Percentiles rank a stretch among this genome's conserved stretches.
phyloP scores from a whole-genome alignment of 37 sponge, comb jelly and placozoan genomes.

The Ephydatia muelleri region DNA sequence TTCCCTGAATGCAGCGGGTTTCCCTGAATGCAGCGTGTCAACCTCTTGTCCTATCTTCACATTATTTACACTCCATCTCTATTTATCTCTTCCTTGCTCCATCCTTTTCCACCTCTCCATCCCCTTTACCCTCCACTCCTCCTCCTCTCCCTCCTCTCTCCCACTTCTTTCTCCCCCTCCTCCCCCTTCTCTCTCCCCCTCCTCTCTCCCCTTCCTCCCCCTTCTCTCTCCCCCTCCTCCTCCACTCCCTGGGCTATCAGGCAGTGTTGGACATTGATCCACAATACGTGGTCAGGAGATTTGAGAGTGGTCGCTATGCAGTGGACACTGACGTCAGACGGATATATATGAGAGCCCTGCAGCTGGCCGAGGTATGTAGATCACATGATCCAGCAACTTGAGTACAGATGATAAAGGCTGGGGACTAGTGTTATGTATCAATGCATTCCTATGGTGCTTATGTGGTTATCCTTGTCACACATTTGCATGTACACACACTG shows the following conservation, averaged over 20 bases:
- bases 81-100: neutral
- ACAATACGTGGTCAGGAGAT: slow-evolving; percentile 77
- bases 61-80: slow-evolving; percentile 1
- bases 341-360: slow-evolving; percentile 57
- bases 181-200: neutral
- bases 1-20: too few species aligned
- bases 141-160: neutral
- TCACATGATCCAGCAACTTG: neutral
- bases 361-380: slow-evolving; percentile 25
- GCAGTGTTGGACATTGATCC: slow-evolving; percentile 73
- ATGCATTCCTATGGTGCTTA: neutral
- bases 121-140: neutral
- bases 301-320: slow-evolving; percentile 85
- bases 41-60: neutral
- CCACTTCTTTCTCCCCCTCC: neutral
- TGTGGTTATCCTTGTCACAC: too few species aligned
- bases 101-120: slow-evolving; percentile 19
- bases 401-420: neutral
- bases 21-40: too few species aligned
- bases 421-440: neutral
- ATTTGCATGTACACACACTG: too few species aligned
- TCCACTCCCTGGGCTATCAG: too few species aligned
- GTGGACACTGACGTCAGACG: slow-evolving; percentile 57
- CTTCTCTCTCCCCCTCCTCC: too few species aligned
- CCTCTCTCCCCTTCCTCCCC: neutral